These are phyloP conservation scores for Papilio polytes DNA, from an alignment of 1,140 invertebrate genomes.

Conservation along the genomic window DNA sequence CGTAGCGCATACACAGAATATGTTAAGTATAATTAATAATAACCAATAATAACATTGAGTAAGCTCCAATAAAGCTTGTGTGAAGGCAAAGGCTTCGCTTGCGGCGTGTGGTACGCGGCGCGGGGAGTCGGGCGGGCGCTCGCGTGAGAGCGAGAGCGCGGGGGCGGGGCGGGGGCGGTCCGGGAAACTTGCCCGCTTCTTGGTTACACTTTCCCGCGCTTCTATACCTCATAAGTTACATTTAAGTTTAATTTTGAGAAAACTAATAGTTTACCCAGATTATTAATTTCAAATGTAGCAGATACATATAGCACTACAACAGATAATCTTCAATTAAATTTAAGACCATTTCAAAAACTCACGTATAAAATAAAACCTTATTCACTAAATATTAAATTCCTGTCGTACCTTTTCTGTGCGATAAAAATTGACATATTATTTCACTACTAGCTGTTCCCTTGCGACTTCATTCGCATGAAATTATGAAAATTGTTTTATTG, in stretches of 20 bases:
- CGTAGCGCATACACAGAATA: background rate
- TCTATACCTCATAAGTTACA: slow-evolving; percentile 41
- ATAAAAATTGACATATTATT: too few relatives aligned
- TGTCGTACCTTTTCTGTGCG: too few relatives aligned
- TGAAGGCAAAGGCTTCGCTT: slow-evolving; percentile 48
- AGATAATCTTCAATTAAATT: too few relatives aligned
- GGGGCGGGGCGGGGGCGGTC: slow-evolving; percentile 65
- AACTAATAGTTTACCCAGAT: too few relatives aligned
- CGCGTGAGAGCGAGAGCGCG: slow-evolving; percentile 56
- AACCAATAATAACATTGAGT: slow-evolving; percentile 1
- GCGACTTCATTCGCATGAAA: too few relatives aligned
- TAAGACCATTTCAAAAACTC: too few relatives aligned
- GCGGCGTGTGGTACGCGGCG: slow-evolving; percentile 59
- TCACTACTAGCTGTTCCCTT: too few relatives aligned
- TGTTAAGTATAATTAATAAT: background rate
- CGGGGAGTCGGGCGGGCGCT: slow-evolving; percentile 54
- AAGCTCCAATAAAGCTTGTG: slow-evolving; percentile 26
- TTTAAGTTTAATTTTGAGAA: background rate
- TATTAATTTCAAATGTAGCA: too few relatives aligned
- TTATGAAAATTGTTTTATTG: too few relatives aligned
- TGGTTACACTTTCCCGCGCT: slow-evolving; percentile 69
- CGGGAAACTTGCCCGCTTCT: slow-evolving; percentile 62
- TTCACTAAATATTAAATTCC: too few relatives aligned
- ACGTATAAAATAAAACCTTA: too few relatives aligned
- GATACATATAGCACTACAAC: too few relatives aligned